Evolutionary conservation across 2,888 invertebrate species (phyloP).

Genomic region (Macaria notata): DNA sequence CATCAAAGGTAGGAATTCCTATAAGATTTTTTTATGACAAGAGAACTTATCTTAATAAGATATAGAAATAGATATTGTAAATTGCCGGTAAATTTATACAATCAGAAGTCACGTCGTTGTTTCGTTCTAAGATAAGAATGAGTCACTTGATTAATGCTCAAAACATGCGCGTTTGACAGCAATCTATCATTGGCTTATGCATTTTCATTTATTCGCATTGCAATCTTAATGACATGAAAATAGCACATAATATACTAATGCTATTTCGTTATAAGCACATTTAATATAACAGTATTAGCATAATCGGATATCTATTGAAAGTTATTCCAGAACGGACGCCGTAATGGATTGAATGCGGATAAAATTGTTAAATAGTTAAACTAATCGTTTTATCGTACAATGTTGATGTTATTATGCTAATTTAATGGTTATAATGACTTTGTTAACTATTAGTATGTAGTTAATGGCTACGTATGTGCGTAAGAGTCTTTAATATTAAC

Average conservation of each 20-base stretch:
- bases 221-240: constrained; percentile 10
- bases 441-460: too few relatives aligned
- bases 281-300: constrained; percentile 1
- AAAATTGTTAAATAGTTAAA: constrained; percentile 1
- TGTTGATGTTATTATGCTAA: background rate
- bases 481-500: too few relatives aligned
- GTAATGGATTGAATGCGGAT: constrained; percentile 5
- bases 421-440: background rate
- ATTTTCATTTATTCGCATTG: constrained; percentile 4
- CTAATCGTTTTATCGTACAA: background rate
- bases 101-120: too few relatives aligned
- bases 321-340: constrained; percentile 7
- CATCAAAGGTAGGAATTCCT: too few relatives aligned
- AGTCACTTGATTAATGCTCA: background rate
- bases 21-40: too few relatives aligned
- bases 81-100: too few relatives aligned
- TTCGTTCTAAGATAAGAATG: too few relatives aligned
- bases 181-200: background rate
- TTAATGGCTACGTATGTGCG: too few relatives aligned
- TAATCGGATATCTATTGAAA: constrained; percentile 15
- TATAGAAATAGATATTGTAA: too few relatives aligned
- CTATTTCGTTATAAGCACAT: constrained; percentile 9
- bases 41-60: too few relatives aligned
- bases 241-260: constrained; percentile 9
- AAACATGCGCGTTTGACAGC: background rate